A percentile compares a stretch with the other conserved stretches of the same genome.
Conservation (phyloP, 30 jellyfish, hydroid and myxozoan species). For the Aurelia sp. region DNA sequence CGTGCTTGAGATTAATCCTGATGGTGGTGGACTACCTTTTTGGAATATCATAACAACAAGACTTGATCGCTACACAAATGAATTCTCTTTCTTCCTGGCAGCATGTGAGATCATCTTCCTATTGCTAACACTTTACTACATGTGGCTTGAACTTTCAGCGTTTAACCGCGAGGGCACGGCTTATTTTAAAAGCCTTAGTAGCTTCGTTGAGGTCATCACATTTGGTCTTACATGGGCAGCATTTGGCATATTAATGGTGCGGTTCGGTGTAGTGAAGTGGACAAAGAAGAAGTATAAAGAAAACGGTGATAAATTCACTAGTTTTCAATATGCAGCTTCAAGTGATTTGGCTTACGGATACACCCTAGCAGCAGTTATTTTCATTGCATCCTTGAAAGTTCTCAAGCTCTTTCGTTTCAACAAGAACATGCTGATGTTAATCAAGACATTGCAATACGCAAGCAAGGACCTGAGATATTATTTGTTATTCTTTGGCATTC, state of each 20-base stretch:
- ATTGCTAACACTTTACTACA: conserved; percentile 54
- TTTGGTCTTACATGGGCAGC: conserved; percentile 65
- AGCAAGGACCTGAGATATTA: conserved; percentile 30
- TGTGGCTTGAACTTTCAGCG: conserved; percentile 54
- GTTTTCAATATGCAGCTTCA: conserved; percentile 81
- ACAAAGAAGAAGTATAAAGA: conserved; percentile 43
- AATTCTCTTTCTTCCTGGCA: conserved; percentile 62
- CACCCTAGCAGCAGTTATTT: conserved; percentile 59
- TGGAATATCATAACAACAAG: conserved; percentile 53
- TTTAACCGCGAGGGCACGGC: conserved; percentile 28
- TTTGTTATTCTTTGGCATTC: conserved; percentile 36
- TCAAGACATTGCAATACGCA: conserved; percentile 37
- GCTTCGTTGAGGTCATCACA: conserved; percentile 56
- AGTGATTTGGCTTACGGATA: conserved; percentile 66
- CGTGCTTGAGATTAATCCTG: conserved; percentile 56
- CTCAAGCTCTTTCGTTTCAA: conserved; percentile 80
- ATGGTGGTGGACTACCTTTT: conserved; percentile 66
- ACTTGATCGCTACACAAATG: conserved; percentile 75
- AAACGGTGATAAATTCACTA: conserved; percentile 39
- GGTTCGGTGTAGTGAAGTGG: conserved; percentile 70
- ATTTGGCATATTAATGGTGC: conserved; percentile 54
- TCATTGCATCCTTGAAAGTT: conserved; percentile 53
- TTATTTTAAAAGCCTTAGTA: conserved; percentile 49
- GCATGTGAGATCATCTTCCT: conserved; percentile 81
- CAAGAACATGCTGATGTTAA: conserved; percentile 60